Conservation (phyloP, 2,888 invertebrate species). For the Odontocerum albicorne region DNA sequence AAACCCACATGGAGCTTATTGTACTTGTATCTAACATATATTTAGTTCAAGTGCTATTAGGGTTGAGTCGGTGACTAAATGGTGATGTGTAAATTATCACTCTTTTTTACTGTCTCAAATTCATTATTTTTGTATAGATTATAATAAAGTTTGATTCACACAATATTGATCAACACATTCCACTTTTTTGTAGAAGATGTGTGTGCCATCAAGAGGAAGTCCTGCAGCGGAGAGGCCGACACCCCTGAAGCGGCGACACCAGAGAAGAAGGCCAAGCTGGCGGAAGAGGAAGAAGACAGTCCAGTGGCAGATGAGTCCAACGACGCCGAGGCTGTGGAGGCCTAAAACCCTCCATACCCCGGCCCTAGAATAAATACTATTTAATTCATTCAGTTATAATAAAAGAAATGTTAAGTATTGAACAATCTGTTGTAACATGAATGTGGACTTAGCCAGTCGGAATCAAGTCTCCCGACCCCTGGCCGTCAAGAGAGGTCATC, state of each 20-base stretch:
- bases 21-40: no score
- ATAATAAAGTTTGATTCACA: no score
- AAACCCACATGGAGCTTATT: no score
- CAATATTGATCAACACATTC: not conserved
- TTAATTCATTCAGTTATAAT: conserved; percentile 29
- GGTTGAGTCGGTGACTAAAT: not conserved
- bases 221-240: conserved; percentile 59
- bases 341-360: conserved; percentile 46
- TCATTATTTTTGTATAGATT: no score
- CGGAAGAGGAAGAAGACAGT: conserved; percentile 49
- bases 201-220: conserved; percentile 70
- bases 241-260: conserved; percentile 63
- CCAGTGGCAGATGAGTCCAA: conserved; percentile 58
- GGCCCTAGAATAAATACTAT: conserved; percentile 17
- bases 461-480: conserved; percentile 7
- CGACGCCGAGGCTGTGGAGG: conserved; percentile 59
- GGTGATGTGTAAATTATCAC: not conserved
- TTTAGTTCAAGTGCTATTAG: not conserved
- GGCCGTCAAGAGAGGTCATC: not conserved
- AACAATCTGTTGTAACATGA: conserved; percentile 35
- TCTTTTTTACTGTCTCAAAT: no score
- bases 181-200: conserved; percentile 44
- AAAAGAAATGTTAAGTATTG: conserved; percentile 36
- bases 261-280: conserved; percentile 73
- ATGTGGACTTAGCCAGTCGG: conserved; percentile 34